A percentile compares a stretch with the other conserved stretches of the same genome.
Evolutionary conservation across 1,140 invertebrate genomes (phyloP).

Genomic region (Plutomurus gul): DNA sequence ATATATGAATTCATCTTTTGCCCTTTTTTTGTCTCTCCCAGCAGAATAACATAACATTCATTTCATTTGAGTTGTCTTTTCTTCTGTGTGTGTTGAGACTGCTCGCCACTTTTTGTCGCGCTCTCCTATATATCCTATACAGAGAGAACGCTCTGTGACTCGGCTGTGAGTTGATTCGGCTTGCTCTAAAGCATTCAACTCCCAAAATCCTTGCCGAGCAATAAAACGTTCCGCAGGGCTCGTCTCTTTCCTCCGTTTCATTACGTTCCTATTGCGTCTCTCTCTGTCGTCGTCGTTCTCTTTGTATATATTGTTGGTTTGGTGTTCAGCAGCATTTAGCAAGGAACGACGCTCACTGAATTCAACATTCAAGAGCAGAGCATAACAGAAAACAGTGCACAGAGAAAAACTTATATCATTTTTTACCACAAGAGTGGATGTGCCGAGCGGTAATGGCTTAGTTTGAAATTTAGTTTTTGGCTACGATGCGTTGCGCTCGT

Average conservation of each 20-base stretch:
- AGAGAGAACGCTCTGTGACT: background rate
- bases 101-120: background rate
- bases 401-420: background rate
- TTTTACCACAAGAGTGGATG: background rate
- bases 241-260: background rate
- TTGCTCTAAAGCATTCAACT: no score
- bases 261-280: background rate
- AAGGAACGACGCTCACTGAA: background rate
- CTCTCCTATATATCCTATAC: background rate
- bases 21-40: background rate
- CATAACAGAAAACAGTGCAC: background rate
- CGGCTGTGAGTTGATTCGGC: no score
- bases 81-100: no score
- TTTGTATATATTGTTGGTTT: background rate
- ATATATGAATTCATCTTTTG: slow-evolving; percentile 13
- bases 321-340: slow-evolving; percentile 10
- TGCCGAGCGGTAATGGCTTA: background rate
- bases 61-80: slow-evolving; percentile 29
- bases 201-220: no score
- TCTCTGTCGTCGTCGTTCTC: background rate
- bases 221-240: no score
- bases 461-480: no score
- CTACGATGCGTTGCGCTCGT: no score
- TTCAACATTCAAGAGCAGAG: slow-evolving; percentile 19
- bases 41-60: slow-evolving; percentile 6